These are phyloP conservation scores for Agrypnia vestita DNA, from an alignment of 1,140 invertebrate species.

Conservation along the genomic window DNA sequence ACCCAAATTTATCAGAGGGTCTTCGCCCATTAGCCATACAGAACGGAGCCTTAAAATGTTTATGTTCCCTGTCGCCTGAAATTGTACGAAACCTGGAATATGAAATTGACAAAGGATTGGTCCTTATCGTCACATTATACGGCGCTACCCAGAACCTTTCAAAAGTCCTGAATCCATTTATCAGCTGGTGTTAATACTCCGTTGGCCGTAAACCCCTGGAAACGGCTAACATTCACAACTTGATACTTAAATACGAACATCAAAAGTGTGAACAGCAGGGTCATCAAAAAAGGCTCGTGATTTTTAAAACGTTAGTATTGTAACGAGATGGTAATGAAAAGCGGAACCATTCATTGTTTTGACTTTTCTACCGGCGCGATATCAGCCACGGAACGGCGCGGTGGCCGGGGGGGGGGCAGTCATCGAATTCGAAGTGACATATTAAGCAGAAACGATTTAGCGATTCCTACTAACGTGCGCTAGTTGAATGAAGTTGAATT, in stretches of 20 bases:
- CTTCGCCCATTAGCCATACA: not conserved
- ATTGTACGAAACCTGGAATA: conserved; percentile 14
- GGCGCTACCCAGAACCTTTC: not conserved
- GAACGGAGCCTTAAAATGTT: not conserved
- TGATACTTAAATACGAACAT: not conserved
- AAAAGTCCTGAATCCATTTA: conserved; percentile 27
- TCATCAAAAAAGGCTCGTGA: no score
- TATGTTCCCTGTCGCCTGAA: not conserved
- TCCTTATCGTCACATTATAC: conserved; percentile 28
- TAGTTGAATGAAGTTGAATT: no score
- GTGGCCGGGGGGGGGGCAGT: no score
- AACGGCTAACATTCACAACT: not conserved
- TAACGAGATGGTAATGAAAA: no score
- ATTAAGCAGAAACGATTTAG: no score
- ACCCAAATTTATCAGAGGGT: not conserved
- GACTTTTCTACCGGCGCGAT: no score
- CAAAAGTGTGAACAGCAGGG: no score
- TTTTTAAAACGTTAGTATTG: no score
- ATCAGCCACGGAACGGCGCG: no score
- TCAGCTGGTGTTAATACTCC: not conserved
- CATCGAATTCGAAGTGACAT: no score
- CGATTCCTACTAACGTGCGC: no score
- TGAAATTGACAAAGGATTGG: conserved; percentile 19
- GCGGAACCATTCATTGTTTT: no score
- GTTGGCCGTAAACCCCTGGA: not conserved